Evolutionary conservation across 2,888 invertebrate genomes (phyloP), one percentile per base, ranked within the genome.

Genomic region (Nomada hirtipes): DNA sequence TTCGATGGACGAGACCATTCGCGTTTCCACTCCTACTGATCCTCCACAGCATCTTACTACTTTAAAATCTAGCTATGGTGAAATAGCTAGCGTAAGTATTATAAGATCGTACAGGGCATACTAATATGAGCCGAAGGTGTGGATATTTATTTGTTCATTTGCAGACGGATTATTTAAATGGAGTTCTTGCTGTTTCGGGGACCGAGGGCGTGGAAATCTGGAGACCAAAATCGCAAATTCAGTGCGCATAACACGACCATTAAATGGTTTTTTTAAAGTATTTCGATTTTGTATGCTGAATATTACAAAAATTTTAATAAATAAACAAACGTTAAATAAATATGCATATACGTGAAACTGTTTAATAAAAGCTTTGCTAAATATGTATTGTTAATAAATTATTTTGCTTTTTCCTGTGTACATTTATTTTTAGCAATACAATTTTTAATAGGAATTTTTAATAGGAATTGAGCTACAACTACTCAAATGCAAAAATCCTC

Each of bases 1-100:
- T 81, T 94, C 94, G 0, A 87, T 89, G 23, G 94, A 94, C 71
- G 90, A 91, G 63, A 92, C 92, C 50, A 91, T 94, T 11, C 88
- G 90, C 84, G 89, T 94, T 78, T 90, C 88, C 50, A 92, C 92
- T 76, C 91, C 94, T 3, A 94, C 94, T 1, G 91, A 93, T 86
- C 94, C 93, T 36, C 92, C 93, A 1, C 89, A 88, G 69, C 72
- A 84, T 4, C 74, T 93, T 7, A 74, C 88, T 15, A 89, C 84
- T 18, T 84, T 93, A 20, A 69, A 68, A 18, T 90, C 88, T 18
- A 76, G 78, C 20, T 90, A 91, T 44, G 93, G 92, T 1, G 92
- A 90, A 79, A 90, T 93, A 78, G 91, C 92, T 20, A 88, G 91
- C 74, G 93, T 93, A 86, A 89, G 92, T 89, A 60, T 10, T 4